Conservation (phyloP, 2,797 vertebrate species). For the Gambelia wislizenii region DNA sequence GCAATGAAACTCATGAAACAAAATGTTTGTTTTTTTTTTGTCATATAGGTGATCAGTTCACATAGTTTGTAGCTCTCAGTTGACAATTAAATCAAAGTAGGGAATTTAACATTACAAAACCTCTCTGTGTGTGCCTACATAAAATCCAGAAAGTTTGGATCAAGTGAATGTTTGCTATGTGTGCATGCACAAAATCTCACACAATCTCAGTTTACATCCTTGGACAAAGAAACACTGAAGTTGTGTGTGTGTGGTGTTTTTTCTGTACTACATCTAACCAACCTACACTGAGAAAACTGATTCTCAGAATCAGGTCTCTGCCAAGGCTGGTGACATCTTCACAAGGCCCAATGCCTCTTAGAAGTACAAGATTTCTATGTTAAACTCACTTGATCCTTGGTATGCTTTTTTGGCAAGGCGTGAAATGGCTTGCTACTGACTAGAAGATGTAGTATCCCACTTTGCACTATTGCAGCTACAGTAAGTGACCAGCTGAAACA, state of each 20-base stretch:
- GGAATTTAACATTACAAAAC: neutral
- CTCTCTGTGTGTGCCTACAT: neutral
- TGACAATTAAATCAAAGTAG: neutral
- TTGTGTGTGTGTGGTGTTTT: neutral
- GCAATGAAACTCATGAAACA: neutral
- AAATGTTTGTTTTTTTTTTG: slow-evolving; percentile 2
- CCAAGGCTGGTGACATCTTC: neutral
- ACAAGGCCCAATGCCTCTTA: neutral
- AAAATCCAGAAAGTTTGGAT: slow-evolving; percentile 6
- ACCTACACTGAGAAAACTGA: neutral
- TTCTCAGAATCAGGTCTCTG: neutral
- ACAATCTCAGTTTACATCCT: neutral
- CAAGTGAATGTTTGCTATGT: neutral
- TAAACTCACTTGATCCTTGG: neutral
- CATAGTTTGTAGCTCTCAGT: neutral
- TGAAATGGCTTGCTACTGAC: neutral
- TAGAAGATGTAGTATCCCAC: neutral
- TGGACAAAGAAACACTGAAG: neutral
- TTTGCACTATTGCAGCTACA: neutral
- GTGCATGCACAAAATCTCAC: neutral
- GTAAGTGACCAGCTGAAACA: neutral
- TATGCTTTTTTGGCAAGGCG: too few species aligned
- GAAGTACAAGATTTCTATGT: neutral
- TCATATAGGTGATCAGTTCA: neutral
- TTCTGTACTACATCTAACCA: neutral